A percentile compares a stretch with the other conserved stretches of the same genome.
Conservation (phyloP, 2,888 invertebrate genomes). For the Caenorhabditis macrosperma region DNA sequence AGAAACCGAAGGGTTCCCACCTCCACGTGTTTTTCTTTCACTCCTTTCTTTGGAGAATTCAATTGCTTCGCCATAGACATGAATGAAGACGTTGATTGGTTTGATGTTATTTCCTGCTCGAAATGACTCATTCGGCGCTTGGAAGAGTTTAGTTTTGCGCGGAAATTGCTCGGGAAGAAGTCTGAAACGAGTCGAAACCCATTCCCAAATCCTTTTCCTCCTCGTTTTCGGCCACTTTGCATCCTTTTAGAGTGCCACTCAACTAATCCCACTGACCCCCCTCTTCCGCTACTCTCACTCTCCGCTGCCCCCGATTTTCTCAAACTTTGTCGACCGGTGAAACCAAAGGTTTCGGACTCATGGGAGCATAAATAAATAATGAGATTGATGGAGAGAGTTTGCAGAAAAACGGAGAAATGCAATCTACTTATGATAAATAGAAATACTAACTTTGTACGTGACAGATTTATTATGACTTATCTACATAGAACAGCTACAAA, state of each 20-base stretch:
- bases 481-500: too few species aligned
- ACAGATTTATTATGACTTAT: too few species aligned
- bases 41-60: too few species aligned
- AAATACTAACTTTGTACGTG: too few species aligned
- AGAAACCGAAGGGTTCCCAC: too few species aligned
- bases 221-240: neutral
- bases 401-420: neutral
- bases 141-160: neutral
- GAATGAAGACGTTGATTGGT: constrained; percentile 7
- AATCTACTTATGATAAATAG: neutral
- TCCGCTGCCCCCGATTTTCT: neutral
- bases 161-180: neutral
- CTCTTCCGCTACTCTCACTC: neutral
- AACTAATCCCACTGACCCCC: constrained; percentile 2
- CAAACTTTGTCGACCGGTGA: neutral
- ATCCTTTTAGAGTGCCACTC: constrained; percentile 1
- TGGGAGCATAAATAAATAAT: constrained; percentile 42
- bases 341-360: neutral
- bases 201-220: neutral
- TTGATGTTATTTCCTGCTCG: neutral
- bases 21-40: neutral
- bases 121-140: neutral
- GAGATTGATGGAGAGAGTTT: neutral
- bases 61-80: too few species aligned
- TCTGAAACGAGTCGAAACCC: neutral